These are phyloP conservation scores for Heteropelma amictum DNA, from an alignment of 2,888 invertebrate species.

Conservation along the genomic window DNA sequence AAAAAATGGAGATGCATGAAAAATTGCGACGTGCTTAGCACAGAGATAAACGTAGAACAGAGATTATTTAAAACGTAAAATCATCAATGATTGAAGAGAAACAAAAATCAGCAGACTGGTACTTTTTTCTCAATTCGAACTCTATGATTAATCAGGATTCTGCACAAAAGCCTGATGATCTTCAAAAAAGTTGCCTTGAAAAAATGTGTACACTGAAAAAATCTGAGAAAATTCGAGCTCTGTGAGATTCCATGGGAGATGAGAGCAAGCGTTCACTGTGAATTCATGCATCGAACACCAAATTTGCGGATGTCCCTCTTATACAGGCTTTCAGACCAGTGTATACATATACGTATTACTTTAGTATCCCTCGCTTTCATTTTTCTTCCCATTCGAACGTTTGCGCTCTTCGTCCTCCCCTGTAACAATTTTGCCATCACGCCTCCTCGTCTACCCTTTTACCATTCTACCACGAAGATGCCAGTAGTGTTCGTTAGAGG, in stretches of 20 bases:
- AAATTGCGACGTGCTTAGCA: not conserved
- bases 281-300: constrained; percentile 62
- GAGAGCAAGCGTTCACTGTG: constrained; percentile 47
- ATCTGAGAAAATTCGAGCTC: not conserved
- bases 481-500: constrained; percentile 6
- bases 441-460: not conserved
- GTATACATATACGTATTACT: constrained; percentile 38
- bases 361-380: constrained; percentile 4
- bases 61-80: not conserved
- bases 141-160: not conserved
- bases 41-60: not conserved
- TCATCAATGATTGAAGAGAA: no score
- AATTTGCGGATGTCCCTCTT: constrained; percentile 58
- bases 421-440: constrained; percentile 7
- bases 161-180: not conserved
- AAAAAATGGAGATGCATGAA: not conserved
- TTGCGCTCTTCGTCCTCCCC: not conserved
- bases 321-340: constrained; percentile 66
- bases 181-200: no score
- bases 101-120: not conserved
- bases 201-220: constrained; percentile 26
- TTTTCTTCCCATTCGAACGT: not conserved
- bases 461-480: constrained; percentile 23
- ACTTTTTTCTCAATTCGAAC: no score
- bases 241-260: not conserved